A percentile compares a stretch with the other conserved stretches of the same genome.
phyloP scores from a whole-genome alignment of 2,888 invertebrate genomes.

The Calliopum simillimum region DNA sequence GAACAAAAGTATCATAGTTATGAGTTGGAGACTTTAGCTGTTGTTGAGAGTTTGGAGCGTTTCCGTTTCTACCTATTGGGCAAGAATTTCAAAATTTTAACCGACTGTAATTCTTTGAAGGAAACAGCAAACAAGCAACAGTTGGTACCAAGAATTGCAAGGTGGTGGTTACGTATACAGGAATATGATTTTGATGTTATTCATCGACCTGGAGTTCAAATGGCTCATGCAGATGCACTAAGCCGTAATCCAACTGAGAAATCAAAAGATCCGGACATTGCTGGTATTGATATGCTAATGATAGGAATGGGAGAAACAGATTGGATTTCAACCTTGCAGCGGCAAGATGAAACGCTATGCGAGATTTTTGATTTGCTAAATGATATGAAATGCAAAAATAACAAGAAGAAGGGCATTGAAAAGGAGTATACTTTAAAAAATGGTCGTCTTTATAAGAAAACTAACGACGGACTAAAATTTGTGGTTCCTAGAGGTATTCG shows the following conservation, averaged over 20 bases:
- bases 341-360: slow-evolving; percentile 6
- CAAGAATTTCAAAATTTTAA: slow-evolving; percentile 33
- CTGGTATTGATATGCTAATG: slow-evolving; percentile 26
- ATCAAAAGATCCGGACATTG: too few relatives aligned
- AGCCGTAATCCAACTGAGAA: too few relatives aligned
- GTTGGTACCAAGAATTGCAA: too few relatives aligned
- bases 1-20: slow-evolving; percentile 35
- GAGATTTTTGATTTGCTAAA: slow-evolving; percentile 20
- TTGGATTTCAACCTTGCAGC: slow-evolving; percentile 37
- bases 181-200: too few relatives aligned
- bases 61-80: slow-evolving; percentile 41
- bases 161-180: too few relatives aligned
- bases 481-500: slow-evolving; percentile 29
- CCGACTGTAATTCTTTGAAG: slow-evolving; percentile 37
- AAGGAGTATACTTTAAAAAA: slow-evolving; percentile 35
- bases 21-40: too few relatives aligned
- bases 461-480: slow-evolving; percentile 28
- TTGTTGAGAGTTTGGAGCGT: slow-evolving; percentile 35
- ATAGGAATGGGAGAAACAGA: slow-evolving; percentile 33
- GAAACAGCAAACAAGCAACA: slow-evolving; percentile 22
- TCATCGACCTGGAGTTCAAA: too few relatives aligned
- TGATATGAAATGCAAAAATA: background rate
- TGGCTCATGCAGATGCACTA: too few relatives aligned
- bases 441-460: slow-evolving; percentile 28
- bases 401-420: slow-evolving; percentile 1